Percentiles rank a stretch among this genome's conserved stretches.
These are phyloP conservation scores for Nannoperca australis DNA, from an alignment of 2,797 vertebrate genomes.

Conservation along the genomic window DNA sequence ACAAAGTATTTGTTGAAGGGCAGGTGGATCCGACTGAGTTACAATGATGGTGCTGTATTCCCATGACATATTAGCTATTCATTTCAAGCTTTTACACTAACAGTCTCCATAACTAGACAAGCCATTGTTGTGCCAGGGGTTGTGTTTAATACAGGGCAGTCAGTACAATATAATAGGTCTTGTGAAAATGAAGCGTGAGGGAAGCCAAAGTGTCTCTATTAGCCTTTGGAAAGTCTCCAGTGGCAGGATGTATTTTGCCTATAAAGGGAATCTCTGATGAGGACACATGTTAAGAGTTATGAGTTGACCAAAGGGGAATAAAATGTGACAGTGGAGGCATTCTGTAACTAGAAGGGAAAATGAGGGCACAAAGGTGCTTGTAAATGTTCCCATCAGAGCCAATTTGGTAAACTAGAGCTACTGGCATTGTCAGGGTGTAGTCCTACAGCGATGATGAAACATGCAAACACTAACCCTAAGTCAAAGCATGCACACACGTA, in stretches of 20 bases:
- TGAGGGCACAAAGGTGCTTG: background rate
- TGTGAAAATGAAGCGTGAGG: constrained; percentile 86
- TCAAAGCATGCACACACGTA: background rate
- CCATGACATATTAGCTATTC: constrained; percentile 15
- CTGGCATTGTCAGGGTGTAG: background rate
- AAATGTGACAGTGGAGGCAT: constrained; percentile 44
- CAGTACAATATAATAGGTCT: constrained; percentile 24
- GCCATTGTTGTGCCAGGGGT: constrained; percentile 15
- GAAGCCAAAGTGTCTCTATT: constrained; percentile 86
- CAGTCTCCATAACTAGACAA: constrained; percentile 12
- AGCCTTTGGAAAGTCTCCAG: constrained; percentile 79
- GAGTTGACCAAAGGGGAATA: constrained; percentile 31
- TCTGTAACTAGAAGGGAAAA: constrained; percentile 29
- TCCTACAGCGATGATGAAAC: background rate
- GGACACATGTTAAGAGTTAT: constrained; percentile 31
- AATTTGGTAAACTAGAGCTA: constrained; percentile 21
- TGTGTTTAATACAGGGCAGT: constrained; percentile 23
- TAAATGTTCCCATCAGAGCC: constrained; percentile 16
- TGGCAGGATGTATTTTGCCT: constrained; percentile 65
- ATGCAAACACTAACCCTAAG: too few relatives aligned
- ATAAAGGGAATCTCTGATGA: constrained; percentile 72
- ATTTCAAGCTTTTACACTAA: constrained; percentile 20
- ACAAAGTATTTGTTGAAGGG: constrained; percentile 1
- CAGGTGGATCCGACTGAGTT: background rate
- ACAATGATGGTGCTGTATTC: constrained; percentile 13